These are phyloP conservation scores for Hyla sarda DNA, from an alignment of 2,113 vertebrate genomes.

Conservation along the genomic window DNA sequence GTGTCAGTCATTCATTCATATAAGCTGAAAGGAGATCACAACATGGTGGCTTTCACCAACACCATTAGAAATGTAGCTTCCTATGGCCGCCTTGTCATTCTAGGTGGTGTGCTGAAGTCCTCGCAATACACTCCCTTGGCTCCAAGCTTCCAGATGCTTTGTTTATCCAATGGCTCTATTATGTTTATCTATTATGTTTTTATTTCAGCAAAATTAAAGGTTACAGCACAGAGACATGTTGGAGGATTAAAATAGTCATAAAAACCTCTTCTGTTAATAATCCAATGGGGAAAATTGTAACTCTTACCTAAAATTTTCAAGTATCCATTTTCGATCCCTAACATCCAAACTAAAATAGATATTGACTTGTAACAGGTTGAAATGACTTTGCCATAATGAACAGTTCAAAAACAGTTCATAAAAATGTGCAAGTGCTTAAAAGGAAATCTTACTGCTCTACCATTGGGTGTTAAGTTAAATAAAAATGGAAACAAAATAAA, in stretches of 20 bases:
- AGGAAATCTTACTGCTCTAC: background rate
- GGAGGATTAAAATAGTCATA: background rate
- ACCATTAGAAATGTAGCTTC: background rate
- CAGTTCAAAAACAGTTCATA: background rate
- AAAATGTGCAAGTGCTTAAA: background rate
- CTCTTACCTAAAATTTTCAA: background rate
- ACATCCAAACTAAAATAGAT: background rate
- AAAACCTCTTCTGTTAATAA: background rate
- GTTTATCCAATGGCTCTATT: background rate
- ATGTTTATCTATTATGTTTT: too few species aligned
- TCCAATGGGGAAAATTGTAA: background rate
- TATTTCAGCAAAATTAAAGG: slow-evolving; percentile 22
- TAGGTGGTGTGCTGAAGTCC: background rate
- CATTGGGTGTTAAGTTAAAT: background rate
- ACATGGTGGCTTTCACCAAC: background rate
- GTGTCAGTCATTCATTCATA: background rate
- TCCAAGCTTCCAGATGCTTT: background rate
- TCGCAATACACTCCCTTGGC: background rate
- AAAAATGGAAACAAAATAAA: slow-evolving; percentile 62
- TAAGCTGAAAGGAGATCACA: background rate
- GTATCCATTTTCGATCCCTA: background rate
- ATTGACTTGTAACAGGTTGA: slow-evolving; percentile 36
- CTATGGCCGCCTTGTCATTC: background rate
- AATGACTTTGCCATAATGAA: slow-evolving; percentile 16
- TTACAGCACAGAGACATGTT: slow-evolving; percentile 6